These are phyloP conservation scores for Mesoligia furuncula DNA, from an alignment of 2,888 invertebrate species.

Conservation along the genomic window DNA sequence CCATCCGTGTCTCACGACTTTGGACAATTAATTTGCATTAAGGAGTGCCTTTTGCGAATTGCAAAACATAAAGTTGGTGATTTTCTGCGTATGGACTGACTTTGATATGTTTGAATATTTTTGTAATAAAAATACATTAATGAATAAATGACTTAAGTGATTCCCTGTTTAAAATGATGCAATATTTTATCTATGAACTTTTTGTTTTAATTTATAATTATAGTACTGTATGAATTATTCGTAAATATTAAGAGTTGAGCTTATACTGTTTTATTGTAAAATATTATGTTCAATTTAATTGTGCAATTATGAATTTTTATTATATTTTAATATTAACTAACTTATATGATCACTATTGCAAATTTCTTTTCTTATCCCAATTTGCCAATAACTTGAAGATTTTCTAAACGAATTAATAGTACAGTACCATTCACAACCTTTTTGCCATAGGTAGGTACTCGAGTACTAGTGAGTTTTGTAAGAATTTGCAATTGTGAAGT, in stretches of 20 bases:
- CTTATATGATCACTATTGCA: constrained; percentile 70
- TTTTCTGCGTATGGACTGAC: constrained; percentile 82
- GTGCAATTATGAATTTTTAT: constrained; percentile 76
- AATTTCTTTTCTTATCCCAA: constrained; percentile 67
- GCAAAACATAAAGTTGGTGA: constrained; percentile 74
- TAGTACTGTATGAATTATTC: constrained; percentile 66
- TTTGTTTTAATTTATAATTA: constrained; percentile 66
- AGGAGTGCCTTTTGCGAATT: constrained; percentile 86
- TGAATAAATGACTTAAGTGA: constrained; percentile 67
- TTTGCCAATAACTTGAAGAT: constrained; percentile 70
- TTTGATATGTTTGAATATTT: constrained; percentile 83
- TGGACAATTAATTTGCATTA: constrained; percentile 75
- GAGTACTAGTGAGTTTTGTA: constrained; percentile 56
- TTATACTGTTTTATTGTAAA: constrained; percentile 80
- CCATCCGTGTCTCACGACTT: constrained; percentile 58
- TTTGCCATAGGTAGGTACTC: constrained; percentile 67
- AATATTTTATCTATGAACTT: constrained; percentile 76
- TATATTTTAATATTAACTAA: constrained; percentile 66
- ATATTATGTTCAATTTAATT: constrained; percentile 74
- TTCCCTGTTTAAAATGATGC: constrained; percentile 70
- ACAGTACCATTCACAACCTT: constrained; percentile 72
- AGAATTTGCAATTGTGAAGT: constrained; percentile 74
- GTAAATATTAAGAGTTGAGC: constrained; percentile 78
- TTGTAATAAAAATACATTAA: constrained; percentile 77
- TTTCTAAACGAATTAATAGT: constrained; percentile 63